Conservation (phyloP, 2,797 vertebrate genomes). For the Limnodromus scolopaceus region DNA sequence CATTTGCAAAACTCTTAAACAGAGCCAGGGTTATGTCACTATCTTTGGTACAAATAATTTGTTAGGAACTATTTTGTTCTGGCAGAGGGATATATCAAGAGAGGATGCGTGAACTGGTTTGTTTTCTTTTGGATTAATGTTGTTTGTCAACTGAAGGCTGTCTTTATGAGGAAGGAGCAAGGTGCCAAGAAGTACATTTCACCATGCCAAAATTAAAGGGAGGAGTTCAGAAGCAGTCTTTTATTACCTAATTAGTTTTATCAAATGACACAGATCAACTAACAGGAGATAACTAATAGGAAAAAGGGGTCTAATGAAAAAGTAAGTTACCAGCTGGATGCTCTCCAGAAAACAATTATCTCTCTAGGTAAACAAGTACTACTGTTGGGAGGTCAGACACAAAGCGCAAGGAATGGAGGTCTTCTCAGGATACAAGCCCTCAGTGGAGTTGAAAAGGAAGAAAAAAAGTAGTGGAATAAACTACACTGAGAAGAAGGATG, state of each 20-base stretch:
- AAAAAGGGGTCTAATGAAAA: conserved; percentile 53
- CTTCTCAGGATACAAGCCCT: conserved; percentile 39
- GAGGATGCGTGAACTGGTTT: conserved; percentile 35
- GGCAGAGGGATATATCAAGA: conserved; percentile 46
- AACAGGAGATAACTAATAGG: conserved; percentile 58
- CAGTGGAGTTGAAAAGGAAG: not conserved
- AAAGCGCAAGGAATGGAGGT: not conserved
- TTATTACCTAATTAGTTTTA: conserved; percentile 70
- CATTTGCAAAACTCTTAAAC: conserved; percentile 48
- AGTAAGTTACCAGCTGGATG: conserved; percentile 53
- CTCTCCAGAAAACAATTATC: conserved; percentile 51
- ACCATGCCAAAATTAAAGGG: conserved; percentile 58
- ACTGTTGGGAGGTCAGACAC: conserved; percentile 34
- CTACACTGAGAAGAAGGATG: not conserved
- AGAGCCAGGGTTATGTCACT: conserved; percentile 62
- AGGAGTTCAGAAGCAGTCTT: conserved; percentile 57
- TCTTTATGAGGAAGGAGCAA: conserved; percentile 19
- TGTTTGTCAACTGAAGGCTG: conserved; percentile 61
- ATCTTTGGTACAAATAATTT: conserved; percentile 62
- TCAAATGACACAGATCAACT: conserved; percentile 65
- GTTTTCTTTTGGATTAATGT: conserved; percentile 52
- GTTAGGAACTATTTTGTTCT: conserved; percentile 59
- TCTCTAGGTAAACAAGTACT: conserved; percentile 58
- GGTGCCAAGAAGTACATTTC: conserved; percentile 46
- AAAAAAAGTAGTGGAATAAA: not conserved